phyloP scores from a whole-genome alignment of 2,113 vertebrate species.

The Scolopax mira region DNA sequence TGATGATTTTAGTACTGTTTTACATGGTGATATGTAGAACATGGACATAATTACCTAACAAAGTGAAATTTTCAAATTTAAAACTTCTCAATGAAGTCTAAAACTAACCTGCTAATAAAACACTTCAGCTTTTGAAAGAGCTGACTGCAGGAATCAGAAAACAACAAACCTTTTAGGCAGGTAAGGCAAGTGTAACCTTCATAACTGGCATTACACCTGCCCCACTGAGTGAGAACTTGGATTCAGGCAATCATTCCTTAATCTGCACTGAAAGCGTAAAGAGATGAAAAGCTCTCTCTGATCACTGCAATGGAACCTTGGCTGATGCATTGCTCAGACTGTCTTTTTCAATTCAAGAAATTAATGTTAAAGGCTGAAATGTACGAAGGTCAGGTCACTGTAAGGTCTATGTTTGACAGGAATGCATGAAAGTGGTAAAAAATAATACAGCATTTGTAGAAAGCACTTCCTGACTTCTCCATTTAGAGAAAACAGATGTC shows the following conservation, averaged over 20 bases:
- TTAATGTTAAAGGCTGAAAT: neutral
- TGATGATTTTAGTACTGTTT: neutral
- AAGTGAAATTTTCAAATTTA: neutral
- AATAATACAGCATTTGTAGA: neutral
- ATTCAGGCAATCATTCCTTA: neutral
- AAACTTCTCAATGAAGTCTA: neutral
- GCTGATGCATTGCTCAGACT: neutral
- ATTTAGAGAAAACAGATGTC: slow-evolving; percentile 64
- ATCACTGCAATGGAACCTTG: neutral
- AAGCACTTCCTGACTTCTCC: slow-evolving; percentile 49
- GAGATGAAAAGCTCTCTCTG: neutral
- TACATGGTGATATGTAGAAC: neutral
- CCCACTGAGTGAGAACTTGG: neutral
- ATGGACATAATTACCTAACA: neutral
- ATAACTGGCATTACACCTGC: neutral
- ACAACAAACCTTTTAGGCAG: accelerated
- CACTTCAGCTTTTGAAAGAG: neutral
- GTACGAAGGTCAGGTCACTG: accelerated
- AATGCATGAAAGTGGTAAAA: neutral
- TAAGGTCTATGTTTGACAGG: neutral
- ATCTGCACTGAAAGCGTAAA: neutral
- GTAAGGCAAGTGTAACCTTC: neutral
- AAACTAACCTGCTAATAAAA: neutral
- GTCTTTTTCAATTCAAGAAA: neutral
- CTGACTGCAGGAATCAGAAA: neutral